Base-by-base conservation (phyloP, 2,113 vertebrate genomes). In the Rhipidura dahli region DNA sequence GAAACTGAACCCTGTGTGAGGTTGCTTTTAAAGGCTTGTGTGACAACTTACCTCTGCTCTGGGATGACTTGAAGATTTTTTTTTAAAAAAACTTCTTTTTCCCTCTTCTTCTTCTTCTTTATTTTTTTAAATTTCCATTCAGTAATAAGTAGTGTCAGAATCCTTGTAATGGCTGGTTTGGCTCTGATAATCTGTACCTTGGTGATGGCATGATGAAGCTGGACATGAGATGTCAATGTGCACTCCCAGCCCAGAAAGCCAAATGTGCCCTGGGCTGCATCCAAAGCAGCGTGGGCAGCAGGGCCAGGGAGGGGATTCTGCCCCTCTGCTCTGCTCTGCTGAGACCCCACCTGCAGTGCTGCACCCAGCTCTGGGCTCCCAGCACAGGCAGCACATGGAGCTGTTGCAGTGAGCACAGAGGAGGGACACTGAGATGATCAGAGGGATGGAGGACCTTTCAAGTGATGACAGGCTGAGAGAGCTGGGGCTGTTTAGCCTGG, bases 221-320 rank as follows among this genome's bases (percentile, higher is more conserved):
- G 45, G 19, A 3, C 19, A 21, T 15, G 31, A 81, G 7, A 37
- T 0, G 2, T 10, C 37, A 51, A 7, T 22, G n/a, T 49, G n/a
- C 3, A 0, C 37, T 35, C 0, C 3, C 40, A 87, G 7, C 30
- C 20, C 51, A 66, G 68, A 42, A 6, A 21, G 26, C 17, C 51
- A 68, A 2, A 1, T 0, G 0, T 17, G 5, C 7, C 37, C 37
- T 53, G 59, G 42, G 59, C 76, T 86, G 53, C 49, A 80, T 56
- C 51, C 35, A 60, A 5, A n/a, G 42, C 1, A 45, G 3, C 0
- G 0, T 49, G 49, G 7, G 26, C 8, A 73, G 39, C n/a, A 40
- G 17, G 23, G 11, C 1, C 1, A 57, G 31, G 30, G 44, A 69
- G 56, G 31, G 13, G 50, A 44, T 80, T 70, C 35, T 84, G 17